Evolutionary conservation across 2,888 invertebrate species (phyloP), one percentile per base, ranked within the genome.

Genomic region (Diploptera punctata): DNA sequence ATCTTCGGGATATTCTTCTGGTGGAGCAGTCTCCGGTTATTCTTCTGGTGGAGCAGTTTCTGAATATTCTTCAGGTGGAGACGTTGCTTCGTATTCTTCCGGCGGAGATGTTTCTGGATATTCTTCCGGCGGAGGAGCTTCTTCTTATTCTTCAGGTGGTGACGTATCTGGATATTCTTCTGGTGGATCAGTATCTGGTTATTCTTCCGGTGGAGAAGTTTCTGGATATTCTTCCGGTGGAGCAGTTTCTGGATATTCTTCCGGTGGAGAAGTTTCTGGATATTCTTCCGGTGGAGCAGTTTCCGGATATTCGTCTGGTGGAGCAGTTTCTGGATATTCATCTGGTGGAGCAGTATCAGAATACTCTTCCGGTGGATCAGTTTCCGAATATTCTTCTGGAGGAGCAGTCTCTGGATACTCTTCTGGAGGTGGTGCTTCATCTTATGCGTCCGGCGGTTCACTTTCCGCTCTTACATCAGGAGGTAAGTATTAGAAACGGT

Each of bases 121-220:
- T 16, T 18, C 31, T 31, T 60, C 60, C 3, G 71, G 72, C 62
- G 18, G 80, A 73, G 74, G 79, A 68, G 77, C 78, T 24, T 78
- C 33, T 61, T 68, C 47, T 43, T 38, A 65, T 38, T 33, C 62
- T 33, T 60, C 60, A 16, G 60, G 60, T 26, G 57, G 57, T 16
- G 3, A 21, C 0, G 0, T 13, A 3, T 57, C 57, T 29, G 57
- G 24, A 2, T 57, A 57, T n/a, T 57, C 57, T 3, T 21, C 57
- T 9, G 57, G 57, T 26, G 57, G 57, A 2, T 21, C 10, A 10
- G 13, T n/a, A 13, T 47, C 47, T 7, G 10, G n/a, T 13, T 47
- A 47, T 47, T 43, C 43, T 21, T 62, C 62, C 1, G 62, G 62
- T 9, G 43, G 43, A 9, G 65, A 38, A 4, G 33, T 31, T 7